Percentiles rank a stretch among this genome's conserved stretches.
These are phyloP conservation scores for Nephrotoma flavescens DNA, from an alignment of 2,888 invertebrate genomes.

Conservation along the genomic window DNA sequence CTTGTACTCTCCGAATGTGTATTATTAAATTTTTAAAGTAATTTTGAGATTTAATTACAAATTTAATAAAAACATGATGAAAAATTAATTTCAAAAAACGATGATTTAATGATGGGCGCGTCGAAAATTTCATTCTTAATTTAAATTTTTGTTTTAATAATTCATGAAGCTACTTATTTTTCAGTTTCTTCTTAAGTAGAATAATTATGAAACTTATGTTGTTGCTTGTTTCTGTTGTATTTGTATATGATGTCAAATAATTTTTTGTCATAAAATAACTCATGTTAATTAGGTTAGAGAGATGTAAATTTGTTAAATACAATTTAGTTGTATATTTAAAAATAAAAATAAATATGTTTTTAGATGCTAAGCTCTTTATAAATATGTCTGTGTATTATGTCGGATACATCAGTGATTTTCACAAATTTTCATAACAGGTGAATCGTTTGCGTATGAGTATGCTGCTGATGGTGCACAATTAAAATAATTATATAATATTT, in stretches of 20 bases:
- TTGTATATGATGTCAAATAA: not conserved
- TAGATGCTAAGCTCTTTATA: not conserved
- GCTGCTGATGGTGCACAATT: not conserved
- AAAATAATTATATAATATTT: not conserved
- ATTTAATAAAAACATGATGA: not conserved
- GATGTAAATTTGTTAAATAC: not conserved
- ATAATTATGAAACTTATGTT: not conserved
- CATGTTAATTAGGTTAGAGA: not conserved
- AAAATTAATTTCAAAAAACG: not conserved
- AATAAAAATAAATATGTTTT: not conserved
- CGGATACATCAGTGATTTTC: not conserved
- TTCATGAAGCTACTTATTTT: not conserved
- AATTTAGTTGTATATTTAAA: not conserved
- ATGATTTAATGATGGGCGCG: not conserved
- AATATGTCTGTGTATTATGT: not conserved
- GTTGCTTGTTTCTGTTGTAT: not conserved
- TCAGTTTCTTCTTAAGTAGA: not conserved
- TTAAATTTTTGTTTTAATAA: not conserved
- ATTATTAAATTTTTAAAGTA: not conserved
- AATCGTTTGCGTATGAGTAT: not conserved
- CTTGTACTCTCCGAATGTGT: too few species aligned
- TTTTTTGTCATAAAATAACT: not conserved
- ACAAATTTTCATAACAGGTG: not conserved
- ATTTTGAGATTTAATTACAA: not conserved
- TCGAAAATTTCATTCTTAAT: not conserved